These are phyloP conservation scores for Tachycineta bicolor DNA, from an alignment of 2,113 vertebrate species.

Conservation along the genomic window DNA sequence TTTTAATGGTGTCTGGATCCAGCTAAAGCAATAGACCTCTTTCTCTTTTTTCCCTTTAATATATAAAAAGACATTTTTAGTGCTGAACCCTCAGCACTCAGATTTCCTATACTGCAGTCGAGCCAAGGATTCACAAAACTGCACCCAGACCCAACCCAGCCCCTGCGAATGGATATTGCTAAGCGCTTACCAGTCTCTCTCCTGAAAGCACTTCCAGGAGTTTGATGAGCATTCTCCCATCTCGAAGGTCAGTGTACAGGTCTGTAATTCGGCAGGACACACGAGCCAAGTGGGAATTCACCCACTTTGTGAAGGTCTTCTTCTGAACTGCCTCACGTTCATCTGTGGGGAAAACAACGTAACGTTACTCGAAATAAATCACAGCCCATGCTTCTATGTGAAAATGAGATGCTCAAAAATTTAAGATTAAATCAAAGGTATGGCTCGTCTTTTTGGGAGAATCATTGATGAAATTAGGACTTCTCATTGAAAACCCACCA, in stretches of 20 bases:
- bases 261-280: conserved; percentile 95
- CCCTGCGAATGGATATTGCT: background rate
- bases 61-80: background rate
- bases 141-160: background rate
- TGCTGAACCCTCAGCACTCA: background rate
- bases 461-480: background rate
- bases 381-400: accelerated
- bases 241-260: conserved; percentile 91
- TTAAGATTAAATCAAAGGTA: background rate
- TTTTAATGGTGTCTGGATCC: background rate
- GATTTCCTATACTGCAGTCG: background rate
- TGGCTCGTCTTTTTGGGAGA: background rate
- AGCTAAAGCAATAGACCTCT: background rate
- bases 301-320: conserved; percentile 98
- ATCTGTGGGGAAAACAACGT: conserved; percentile 73
- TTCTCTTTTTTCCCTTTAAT: background rate
- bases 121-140: background rate
- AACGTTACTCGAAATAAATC: background rate
- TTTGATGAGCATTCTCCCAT: conserved; percentile 96
- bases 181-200: conserved; percentile 86
- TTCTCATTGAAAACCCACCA: background rate
- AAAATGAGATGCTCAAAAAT: background rate
- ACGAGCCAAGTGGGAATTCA: conserved; percentile 92
- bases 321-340: conserved; percentile 96
- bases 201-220: conserved; percentile 93